Percentiles rank a stretch among this genome's conserved stretches.
Conservation (phyloP, 2,888 invertebrate genomes). For the Harpalus rufipes region DNA sequence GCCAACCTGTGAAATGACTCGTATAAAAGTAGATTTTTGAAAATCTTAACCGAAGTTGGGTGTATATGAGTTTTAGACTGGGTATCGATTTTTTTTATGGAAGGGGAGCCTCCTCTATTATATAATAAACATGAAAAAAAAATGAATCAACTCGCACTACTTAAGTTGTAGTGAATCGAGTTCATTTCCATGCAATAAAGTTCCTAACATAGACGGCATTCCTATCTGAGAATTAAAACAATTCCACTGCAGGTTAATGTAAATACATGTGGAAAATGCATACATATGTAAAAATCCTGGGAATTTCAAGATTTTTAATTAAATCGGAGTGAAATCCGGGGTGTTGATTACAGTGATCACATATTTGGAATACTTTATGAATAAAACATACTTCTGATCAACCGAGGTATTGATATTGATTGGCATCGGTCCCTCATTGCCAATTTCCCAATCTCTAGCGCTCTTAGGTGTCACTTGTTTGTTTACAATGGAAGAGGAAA, state of each 20-base stretch:
- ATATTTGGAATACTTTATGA: slow-evolving; percentile 48
- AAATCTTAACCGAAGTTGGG: no score
- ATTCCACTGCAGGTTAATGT: slow-evolving; percentile 22
- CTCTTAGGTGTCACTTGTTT: slow-evolving; percentile 12
- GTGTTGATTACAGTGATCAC: slow-evolving; percentile 34
- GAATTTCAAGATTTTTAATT: slow-evolving; percentile 48
- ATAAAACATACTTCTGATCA: slow-evolving; percentile 47
- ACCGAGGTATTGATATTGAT: slow-evolving; percentile 25
- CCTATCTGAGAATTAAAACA: slow-evolving; percentile 5
- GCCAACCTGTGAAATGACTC: no score
- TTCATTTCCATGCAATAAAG: neutral
- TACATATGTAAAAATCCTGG: slow-evolving; percentile 33
- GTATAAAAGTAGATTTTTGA: no score
- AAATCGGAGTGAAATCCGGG: slow-evolving; percentile 13
- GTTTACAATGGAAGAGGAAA: neutral
- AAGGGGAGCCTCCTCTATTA: no score
- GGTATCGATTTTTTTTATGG: no score
- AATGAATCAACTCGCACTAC: no score
- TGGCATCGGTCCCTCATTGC: neutral
- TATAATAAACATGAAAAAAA: no score
- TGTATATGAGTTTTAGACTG: no score
- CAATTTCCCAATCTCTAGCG: neutral
- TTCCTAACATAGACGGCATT: neutral
- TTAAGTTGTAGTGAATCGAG: no score
- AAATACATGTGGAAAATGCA: slow-evolving; percentile 36